Conservation (phyloP, 2,797 vertebrate genomes). For the Thalassophryne amazonica region DNA sequence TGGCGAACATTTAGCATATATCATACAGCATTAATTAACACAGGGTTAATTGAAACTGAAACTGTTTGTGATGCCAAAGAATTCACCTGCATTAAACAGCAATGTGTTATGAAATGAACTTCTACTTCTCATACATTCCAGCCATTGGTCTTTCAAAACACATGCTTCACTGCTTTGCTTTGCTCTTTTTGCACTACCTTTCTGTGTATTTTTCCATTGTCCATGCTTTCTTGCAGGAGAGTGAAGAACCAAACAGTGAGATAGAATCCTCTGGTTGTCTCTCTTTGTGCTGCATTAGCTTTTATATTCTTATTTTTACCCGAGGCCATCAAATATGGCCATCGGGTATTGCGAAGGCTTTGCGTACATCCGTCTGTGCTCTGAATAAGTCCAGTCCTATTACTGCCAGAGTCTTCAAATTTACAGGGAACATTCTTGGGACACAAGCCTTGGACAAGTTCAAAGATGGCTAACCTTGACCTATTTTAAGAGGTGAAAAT, state of each 20-base stretch:
- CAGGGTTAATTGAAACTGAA: background rate
- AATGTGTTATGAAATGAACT: slow-evolving; percentile 21
- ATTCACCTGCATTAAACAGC: background rate
- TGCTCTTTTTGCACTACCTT: slow-evolving; percentile 8
- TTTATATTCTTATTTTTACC: slow-evolving; percentile 12
- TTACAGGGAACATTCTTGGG: too few relatives aligned
- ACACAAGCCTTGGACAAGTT: too few relatives aligned
- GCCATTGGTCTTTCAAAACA: slow-evolving; percentile 5
- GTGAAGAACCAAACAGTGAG: slow-evolving; percentile 43
- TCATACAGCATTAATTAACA: slow-evolving; percentile 15
- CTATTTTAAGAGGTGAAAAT: too few relatives aligned
- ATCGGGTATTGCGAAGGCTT: too few relatives aligned
- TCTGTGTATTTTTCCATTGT: slow-evolving; percentile 12
- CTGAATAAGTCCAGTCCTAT: too few relatives aligned
- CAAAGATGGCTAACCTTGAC: too few relatives aligned
- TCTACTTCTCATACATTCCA: slow-evolving; percentile 54
- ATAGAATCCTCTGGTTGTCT: slow-evolving; percentile 30
- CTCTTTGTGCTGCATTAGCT: slow-evolving; percentile 54
- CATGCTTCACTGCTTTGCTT: slow-evolving; percentile 26
- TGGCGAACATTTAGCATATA: too few relatives aligned
- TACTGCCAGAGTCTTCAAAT: too few relatives aligned
- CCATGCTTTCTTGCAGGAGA: slow-evolving; percentile 62
- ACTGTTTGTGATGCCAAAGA: background rate
- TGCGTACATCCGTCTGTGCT: too few relatives aligned
- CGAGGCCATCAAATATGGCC: too few relatives aligned